A percentile compares a stretch with the other conserved stretches of the same genome.
Conservation (phyloP, 2,113 vertebrate genomes). For the Hiodon tergisus region DNA sequence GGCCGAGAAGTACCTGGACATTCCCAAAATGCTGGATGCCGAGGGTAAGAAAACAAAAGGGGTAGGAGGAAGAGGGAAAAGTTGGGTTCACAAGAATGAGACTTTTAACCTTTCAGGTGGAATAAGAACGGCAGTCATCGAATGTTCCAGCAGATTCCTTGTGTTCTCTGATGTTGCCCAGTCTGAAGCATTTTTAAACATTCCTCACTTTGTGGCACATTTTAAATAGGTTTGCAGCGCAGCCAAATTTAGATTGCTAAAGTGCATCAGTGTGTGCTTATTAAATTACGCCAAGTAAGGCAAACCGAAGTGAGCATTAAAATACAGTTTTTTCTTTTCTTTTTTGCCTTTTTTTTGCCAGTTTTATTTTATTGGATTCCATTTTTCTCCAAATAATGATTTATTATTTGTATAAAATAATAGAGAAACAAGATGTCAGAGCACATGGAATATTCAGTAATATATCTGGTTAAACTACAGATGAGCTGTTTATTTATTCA, state of each 20-base stretch:
- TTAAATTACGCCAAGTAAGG: not conserved
- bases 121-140: not conserved
- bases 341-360: not conserved
- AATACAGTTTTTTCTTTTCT: not conserved
- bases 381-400: not conserved
- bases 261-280: not conserved
- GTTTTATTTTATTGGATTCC: not conserved
- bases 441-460: not conserved
- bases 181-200: too few species aligned
- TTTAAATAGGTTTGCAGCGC: not conserved
- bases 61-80: not conserved
- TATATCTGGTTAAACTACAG: not conserved
- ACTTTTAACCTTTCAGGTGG: not conserved
- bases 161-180: not conserved
- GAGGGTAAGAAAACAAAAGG: slow-evolving; percentile 69
- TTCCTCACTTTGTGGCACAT: too few species aligned
- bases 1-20: slow-evolving; percentile 88
- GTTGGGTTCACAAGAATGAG: not conserved
- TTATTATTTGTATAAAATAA: not conserved
- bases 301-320: not conserved
- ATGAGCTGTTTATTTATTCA: not conserved
- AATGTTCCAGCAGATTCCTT: not conserved
- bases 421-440: not conserved
- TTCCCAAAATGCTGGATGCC: slow-evolving; percentile 91
- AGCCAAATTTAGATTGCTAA: not conserved